phyloP scores from a whole-genome alignment of 2,113 vertebrate genomes.

The Malurus elegans region DNA sequence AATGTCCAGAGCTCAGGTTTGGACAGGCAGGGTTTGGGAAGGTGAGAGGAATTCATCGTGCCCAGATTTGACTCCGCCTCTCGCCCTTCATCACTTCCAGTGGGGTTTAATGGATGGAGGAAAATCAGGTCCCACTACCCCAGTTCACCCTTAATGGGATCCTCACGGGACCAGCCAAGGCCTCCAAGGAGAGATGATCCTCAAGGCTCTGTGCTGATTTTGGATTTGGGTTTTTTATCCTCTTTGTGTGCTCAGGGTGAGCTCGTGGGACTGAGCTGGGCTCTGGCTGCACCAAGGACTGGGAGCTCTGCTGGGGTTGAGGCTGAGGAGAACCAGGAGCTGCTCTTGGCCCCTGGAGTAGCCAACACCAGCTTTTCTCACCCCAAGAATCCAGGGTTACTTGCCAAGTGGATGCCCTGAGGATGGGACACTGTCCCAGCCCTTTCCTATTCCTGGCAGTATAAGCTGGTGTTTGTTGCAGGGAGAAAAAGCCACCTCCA shows the following conservation, averaged over 20 bases:
- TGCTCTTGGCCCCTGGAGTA: neutral
- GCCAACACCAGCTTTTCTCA: neutral
- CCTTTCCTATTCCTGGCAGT: neutral
- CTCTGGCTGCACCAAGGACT: neutral
- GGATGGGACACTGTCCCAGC: neutral
- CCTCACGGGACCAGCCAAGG: neutral
- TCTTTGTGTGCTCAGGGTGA: rapidly evolving
- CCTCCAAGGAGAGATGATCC: neutral
- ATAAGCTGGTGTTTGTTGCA: neutral
- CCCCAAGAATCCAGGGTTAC: neutral
- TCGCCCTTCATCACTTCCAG: neutral
- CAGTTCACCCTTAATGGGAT: neutral
- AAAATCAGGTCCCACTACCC: neutral
- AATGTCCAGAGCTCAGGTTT: neutral
- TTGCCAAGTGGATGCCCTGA: neutral
- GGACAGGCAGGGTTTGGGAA: neutral
- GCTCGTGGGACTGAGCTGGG: neutral
- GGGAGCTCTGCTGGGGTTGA: neutral
- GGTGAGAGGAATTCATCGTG: neutral
- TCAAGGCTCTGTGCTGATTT: neutral
- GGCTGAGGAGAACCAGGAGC: neutral
- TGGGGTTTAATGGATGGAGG: neutral
- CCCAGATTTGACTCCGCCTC: neutral
- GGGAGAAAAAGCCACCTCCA: neutral
- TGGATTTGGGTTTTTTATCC: neutral